Base-by-base conservation (phyloP, 2,797 vertebrate species). In the Sebastes oblongus region DNA sequence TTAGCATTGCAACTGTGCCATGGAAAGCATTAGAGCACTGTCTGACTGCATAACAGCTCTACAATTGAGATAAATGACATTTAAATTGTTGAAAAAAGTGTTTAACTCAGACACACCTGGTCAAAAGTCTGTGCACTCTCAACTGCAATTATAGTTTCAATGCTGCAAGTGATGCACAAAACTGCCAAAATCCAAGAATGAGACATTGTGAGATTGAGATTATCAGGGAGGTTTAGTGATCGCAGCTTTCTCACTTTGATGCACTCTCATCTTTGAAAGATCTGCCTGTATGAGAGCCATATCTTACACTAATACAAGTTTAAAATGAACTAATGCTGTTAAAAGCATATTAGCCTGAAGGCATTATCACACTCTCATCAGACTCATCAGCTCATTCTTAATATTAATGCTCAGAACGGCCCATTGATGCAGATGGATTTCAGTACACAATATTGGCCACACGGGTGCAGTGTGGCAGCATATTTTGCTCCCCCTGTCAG, bases 391-490 rank as follows among this genome's bases (percentile, higher is more conserved):
- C 42, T 70, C 22, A 24, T 61, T 62, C 13, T n/a, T 55, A 39
- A 62, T 32, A 75, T 25, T 50, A 6, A 58, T 55, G 2, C 54
- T 58, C 34, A 42, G 8, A 32, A 22, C 4, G 10, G 9, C n/a
- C 42, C 3, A 3, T 16, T 32, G 2, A 12, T 3, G 16, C 18
- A 1, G 13, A 7, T 12, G 46, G 12, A 52, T 25, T 77, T 60
- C 82, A 91, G 65, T 91, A 78, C 78, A 65, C 14, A 50, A 1
- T 5, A 22, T 22, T 80, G 58, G 60, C 92, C 94, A 94, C 93
- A 89, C 4, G 94, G 79, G 86, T 29, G 94, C 92, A 94, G 88
- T 94, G 75, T 91, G 27, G 83, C 64, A 69, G 25, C 82, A 89
- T 22, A 16, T 83, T 83, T 87, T 16, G 4, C 42, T 50, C 11